These are phyloP conservation scores for Phaedon cochleariae DNA, from an alignment of 2,888 invertebrate genomes.

Conservation along the genomic window DNA sequence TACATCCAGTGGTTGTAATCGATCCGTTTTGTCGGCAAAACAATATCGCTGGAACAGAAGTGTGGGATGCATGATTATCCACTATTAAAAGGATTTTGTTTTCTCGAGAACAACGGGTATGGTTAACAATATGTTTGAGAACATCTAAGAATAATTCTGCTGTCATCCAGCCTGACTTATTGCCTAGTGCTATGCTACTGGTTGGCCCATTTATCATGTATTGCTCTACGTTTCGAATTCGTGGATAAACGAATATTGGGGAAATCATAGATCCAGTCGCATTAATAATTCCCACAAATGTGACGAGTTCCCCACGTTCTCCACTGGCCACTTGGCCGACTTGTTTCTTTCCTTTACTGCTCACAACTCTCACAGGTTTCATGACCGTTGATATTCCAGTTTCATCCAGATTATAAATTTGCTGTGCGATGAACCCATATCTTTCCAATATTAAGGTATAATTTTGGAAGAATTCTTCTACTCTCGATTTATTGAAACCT, in stretches of 20 bases:
- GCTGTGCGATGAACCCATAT: conserved; percentile 30
- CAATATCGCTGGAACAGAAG: background rate
- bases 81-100: too few relatives aligned
- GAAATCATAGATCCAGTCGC: conserved; percentile 1
- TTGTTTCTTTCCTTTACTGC: conserved; percentile 4
- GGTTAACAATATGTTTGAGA: background rate
- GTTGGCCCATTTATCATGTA: background rate
- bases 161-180: conserved; percentile 12
- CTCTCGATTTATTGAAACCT: conserved; percentile 45
- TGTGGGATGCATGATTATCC: too few relatives aligned
- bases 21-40: conserved; percentile 46
- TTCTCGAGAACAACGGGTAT: too few relatives aligned
- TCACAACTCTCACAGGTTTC: background rate
- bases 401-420: conserved; percentile 1
- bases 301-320: conserved; percentile 23
- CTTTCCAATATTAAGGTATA: conserved; percentile 26
- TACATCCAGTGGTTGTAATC: conserved; percentile 33
- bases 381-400: conserved; percentile 6
- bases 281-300: conserved; percentile 7
- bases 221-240: background rate
- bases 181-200: background rate
- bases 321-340: conserved; percentile 14
- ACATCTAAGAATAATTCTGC: conserved; percentile 15
- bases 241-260: background rate
- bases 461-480: conserved; percentile 44